Base-by-base conservation (phyloP, 2,113 vertebrate genomes). In the Nothoprocta perdicaria region DNA sequence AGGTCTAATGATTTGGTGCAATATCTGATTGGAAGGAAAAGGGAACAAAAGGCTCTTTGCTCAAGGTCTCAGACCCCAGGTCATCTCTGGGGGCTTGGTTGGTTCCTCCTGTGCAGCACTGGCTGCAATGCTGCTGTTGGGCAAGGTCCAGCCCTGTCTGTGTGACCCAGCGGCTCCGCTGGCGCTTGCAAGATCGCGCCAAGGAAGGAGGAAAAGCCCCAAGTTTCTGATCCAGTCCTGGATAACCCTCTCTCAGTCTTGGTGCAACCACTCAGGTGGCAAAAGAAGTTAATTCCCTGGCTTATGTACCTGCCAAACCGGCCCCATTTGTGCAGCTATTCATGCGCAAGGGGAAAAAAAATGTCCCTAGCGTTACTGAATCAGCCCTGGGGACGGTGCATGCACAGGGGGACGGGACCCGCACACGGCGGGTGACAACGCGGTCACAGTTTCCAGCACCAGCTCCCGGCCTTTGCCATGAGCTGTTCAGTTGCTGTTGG, bases 241-340 rank as follows among this genome's bases (percentile, higher is more conserved):
- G 45, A 71, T 71, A 52, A 71, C 24, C 22, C 69, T 41, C 45
- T 5, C 45, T 23, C 57, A 58, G 21, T 5, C 18, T n/a, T 61
- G 53, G 1, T 3, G 23, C 40, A 41, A 3, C 53, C 38, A 6
- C 12, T 29, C 22, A 33, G 0, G 2, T 38, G 10, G 9, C 13
- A 22, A 33, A 45, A 81, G 21, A 11, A 52, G 29, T 10, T 3
- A 71, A 55, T 5, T 31, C 69, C 26, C 48, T 1, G 0, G 26
- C 14, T 27, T 24, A 5, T 9, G 6, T 0, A 3, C 60, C n/a
- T 48, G 29, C 46, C 31, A 9, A 45, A 12, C 48, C 3, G 65
- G 15, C 27, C 50, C 63, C 58, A 12, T 11, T 53, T 26, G 12
- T 0, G 7, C 50, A 40, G 46, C 40, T 7, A 1, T 26, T 17